Percentiles rank a stretch among this genome's conserved stretches.
Conservation (phyloP, 2,797 vertebrate genomes). For the Ctenochaetus hawaiiensis region DNA sequence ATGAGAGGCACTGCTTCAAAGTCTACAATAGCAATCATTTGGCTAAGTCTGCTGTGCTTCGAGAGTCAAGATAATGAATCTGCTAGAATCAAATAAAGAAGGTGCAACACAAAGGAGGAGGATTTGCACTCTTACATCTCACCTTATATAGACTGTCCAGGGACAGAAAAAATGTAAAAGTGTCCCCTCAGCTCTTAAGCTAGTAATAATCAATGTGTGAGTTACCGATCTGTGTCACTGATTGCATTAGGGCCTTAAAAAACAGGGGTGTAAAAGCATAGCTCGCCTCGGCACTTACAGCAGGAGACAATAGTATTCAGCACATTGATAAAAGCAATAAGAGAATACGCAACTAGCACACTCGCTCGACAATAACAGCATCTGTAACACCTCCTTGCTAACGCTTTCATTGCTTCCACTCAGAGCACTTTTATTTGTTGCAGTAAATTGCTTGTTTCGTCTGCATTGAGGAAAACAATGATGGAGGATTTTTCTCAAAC, state of each 20-base stretch:
- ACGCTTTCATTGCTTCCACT: conserved; percentile 60
- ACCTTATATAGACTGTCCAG: conserved; percentile 37
- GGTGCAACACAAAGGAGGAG: conserved; percentile 41
- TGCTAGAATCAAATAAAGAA: conserved; percentile 60
- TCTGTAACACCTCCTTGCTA: conserved; percentile 64
- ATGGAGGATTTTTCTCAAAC: conserved; percentile 65
- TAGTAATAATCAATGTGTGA: conserved; percentile 57
- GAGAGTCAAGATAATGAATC: conserved; percentile 71
- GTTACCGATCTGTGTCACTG: conserved; percentile 37
- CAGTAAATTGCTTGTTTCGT: conserved; percentile 71
- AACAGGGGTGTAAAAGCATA: conserved; percentile 41
- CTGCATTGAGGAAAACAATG: conserved; percentile 71
- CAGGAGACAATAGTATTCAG: conserved; percentile 57
- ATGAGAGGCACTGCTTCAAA: conserved; percentile 58
- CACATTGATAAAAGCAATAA: conserved; percentile 66
- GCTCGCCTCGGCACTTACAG: conserved; percentile 48
- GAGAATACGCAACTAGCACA: conserved; percentile 58
- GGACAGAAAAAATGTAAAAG: conserved; percentile 36
- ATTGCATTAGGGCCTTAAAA: conserved; percentile 42
- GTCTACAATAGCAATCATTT: conserved; percentile 59
- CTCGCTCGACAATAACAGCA: conserved; percentile 54
- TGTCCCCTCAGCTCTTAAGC: conserved; percentile 39
- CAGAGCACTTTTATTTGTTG: conserved; percentile 67
- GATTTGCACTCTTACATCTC: conserved; percentile 43
- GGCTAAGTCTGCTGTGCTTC: conserved; percentile 57